phyloP scores from a whole-genome alignment of 2,797 vertebrate genomes.

The Oreochromis grahami region DNA sequence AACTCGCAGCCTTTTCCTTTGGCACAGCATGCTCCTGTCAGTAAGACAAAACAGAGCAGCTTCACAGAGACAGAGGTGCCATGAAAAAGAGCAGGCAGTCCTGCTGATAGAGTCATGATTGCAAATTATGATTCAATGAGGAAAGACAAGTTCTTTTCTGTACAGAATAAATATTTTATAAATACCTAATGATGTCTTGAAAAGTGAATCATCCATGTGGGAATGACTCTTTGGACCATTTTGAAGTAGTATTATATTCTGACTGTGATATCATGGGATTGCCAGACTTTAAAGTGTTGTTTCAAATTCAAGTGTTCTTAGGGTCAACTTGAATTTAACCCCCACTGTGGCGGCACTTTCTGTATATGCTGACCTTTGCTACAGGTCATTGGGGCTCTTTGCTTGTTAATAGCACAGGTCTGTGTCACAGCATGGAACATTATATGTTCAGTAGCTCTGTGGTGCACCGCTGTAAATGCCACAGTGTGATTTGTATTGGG shows the following conservation, averaged over 20 bases:
- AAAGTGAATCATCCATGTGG: neutral
- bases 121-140: neutral
- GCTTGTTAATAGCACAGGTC: neutral
- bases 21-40: neutral
- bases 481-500: slow-evolving; percentile 4
- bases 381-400: neutral
- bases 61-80: neutral
- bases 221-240: neutral
- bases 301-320: neutral
- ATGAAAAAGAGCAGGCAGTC: neutral
- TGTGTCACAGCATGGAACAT: neutral
- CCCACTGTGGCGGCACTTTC: neutral
- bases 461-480: slow-evolving; percentile 1
- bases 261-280: no score
- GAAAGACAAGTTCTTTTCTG: neutral
- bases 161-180: neutral
- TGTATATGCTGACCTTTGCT: neutral
- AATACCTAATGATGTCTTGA: neutral
- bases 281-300: neutral
- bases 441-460: neutral
- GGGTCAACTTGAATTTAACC: neutral
- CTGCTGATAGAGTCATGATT: neutral
- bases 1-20: neutral
- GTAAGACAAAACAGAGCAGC: neutral
- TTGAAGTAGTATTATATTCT: neutral